Conservation (phyloP, 35 echinoderm and acorn worm genomes). For the Stichopus chloronotus region DNA sequence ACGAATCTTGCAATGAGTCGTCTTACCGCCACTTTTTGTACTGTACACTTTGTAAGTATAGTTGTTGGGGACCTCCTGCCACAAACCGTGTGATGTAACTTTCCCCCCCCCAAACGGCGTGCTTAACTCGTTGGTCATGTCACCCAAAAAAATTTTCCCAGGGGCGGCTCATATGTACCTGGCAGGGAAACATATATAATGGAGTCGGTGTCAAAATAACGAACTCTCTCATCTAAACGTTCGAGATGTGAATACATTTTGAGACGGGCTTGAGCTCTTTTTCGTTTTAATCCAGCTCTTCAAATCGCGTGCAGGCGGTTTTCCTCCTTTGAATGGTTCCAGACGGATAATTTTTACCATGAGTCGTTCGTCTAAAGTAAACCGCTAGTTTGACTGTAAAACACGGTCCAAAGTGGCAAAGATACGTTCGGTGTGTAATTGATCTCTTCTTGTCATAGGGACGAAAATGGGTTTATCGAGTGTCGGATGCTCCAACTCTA, state of each 20-base stretch:
- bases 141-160: constrained; percentile 33
- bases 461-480: no score
- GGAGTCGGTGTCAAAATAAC: constrained; percentile 36
- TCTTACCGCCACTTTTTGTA: neutral
- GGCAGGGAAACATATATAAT: constrained; percentile 13
- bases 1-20: no score
- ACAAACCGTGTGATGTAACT: constrained; percentile 5
- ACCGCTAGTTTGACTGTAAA: neutral
- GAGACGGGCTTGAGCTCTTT: constrained; percentile 19
- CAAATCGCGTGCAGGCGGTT: no score
- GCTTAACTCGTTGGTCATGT: constrained; percentile 7
- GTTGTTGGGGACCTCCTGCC: no score
- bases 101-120: constrained; percentile 8
- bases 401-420: no score
- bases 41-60: neutral
- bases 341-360: neutral
- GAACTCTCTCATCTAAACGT: constrained; percentile 8
- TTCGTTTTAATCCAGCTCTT: no score
- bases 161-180: constrained; percentile 27
- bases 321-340: constrained; percentile 1
- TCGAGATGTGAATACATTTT: constrained; percentile 17
- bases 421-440: no score
- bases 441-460: no score
- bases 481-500: no score
- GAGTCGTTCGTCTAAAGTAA: neutral